Evolutionary conservation across 2,888 invertebrate species (phyloP).

Genomic region (Zygaena filipendulae): DNA sequence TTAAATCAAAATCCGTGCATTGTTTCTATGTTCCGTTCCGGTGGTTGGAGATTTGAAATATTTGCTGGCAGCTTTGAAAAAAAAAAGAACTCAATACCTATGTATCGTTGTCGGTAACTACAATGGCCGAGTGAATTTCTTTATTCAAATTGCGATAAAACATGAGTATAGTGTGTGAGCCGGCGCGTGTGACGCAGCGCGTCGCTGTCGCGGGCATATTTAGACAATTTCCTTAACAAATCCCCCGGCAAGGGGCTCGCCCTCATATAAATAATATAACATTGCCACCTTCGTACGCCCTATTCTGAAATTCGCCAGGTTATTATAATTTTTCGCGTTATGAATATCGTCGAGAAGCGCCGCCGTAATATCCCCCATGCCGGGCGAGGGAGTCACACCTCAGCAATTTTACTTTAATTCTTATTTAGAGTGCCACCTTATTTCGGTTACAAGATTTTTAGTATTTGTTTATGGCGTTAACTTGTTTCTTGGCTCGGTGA

Average conservation of each 20-base stretch:
- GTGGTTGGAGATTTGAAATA: no score
- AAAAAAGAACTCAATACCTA: no score
- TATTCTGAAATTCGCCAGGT: constrained; percentile 50
- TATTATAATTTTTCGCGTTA: constrained; percentile 69
- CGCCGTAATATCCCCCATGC: constrained; percentile 38
- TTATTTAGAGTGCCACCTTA: constrained; percentile 65
- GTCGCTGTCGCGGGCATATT: constrained; percentile 54
- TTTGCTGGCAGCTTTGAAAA: no score
- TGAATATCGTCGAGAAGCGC: constrained; percentile 58
- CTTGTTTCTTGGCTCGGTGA: constrained; percentile 37
- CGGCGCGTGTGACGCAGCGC: no score
- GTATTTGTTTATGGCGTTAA: constrained; percentile 62
- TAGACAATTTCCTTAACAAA: constrained; percentile 60
- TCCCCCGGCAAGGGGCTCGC: constrained; percentile 36
- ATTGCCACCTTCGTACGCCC: constrained; percentile 39
- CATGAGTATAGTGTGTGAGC: no score
- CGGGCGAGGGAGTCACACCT: constrained; percentile 61
- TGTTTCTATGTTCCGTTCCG: constrained; percentile 34
- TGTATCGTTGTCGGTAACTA: no score
- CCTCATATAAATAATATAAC: constrained; percentile 44
- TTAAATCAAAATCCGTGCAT: constrained; percentile 38
- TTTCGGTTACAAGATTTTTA: constrained; percentile 67
- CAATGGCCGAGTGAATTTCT: no score
- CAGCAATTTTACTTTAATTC: constrained; percentile 67
- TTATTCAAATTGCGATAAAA: no score